Evolutionary conservation across 2,888 invertebrate species (phyloP), one percentile per base, ranked within the genome.

Genomic region (Megastigmus dorsalis): DNA sequence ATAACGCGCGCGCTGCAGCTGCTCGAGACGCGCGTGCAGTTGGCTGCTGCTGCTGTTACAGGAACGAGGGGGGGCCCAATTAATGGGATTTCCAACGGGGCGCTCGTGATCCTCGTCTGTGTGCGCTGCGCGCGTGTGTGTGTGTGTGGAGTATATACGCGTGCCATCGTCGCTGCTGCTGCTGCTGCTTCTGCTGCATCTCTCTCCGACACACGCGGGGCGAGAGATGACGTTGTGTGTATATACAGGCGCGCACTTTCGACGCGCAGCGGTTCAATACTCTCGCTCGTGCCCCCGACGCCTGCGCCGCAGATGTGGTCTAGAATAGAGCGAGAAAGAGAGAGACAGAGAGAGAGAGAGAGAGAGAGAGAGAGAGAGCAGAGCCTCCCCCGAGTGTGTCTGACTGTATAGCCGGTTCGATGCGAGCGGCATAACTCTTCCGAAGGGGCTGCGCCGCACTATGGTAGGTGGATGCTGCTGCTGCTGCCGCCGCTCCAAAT

Each of bases 261-360:
- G 55, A 5, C 70, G 75, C 62, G 55, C 65, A 75, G 33, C 70
- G 66, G 75, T 57, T 75, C 75, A 75, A 75, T 75, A 75, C 67
- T 70, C 48, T 9, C 26, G 36, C n/a, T n/a, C 13, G 57, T 18
- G 18, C 52, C 28, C 38, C 30, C 20, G 57, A 28, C 69, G 69
- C 69, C 28, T 67, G 69, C 74, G 73, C 65, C 57, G 52, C 65
- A 68, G 67, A 57, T 68, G 55, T 48, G 57, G 10, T 7, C 9
- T 26, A 30, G 45, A 9, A 43, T 30, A 30, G 28, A 45, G 15
- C 15, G 30, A 30, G 45, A 45, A 28, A 33, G 30, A 30, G 45
- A 28, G 54, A 66, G 67, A 50, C 28, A 26, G 38, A 60, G 20
- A 10, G 62, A 30, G 30, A 38, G 63, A 15, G 55, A 33, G 20